A percentile compares a stretch with the other conserved stretches of the same genome.
Conservation (phyloP, 37 sponge, comb jelly and placozoan species). For the Ephydatia muelleri region DNA sequence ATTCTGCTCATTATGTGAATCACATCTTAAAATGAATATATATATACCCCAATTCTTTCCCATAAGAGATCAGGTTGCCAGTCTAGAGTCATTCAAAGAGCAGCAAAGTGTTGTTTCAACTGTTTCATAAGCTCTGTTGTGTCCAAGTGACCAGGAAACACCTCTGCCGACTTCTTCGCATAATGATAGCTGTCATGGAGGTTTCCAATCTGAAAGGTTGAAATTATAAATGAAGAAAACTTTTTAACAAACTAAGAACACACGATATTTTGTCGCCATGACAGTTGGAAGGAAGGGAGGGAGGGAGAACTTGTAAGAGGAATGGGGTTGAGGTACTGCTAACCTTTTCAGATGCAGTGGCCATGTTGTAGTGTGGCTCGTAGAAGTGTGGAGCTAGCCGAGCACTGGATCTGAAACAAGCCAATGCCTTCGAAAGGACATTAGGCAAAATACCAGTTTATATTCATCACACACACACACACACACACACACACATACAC, state of each 20-base stretch:
- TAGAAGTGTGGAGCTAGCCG: conserved; percentile 76
- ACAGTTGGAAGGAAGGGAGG: background rate
- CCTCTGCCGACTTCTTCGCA: conserved; percentile 73
- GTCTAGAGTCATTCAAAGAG: conserved; percentile 51
- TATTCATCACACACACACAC: no score
- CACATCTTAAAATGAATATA: background rate
- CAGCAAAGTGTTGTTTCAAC: conserved; percentile 86
- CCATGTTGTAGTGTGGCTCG: conserved; percentile 93
- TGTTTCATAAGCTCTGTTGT: conserved; percentile 84
- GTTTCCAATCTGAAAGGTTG: conserved; percentile 71
- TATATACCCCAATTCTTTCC: background rate
- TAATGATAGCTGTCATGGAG: conserved; percentile 85
- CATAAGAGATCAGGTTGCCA: background rate
- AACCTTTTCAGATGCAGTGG: conserved; percentile 78
- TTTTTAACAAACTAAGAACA: no score
- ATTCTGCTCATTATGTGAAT: background rate
- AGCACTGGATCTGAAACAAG: conserved; percentile 83
- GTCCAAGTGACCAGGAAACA: conserved; percentile 89
- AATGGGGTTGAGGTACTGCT: no score
- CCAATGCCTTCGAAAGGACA: conserved; percentile 67
- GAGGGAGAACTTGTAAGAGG: background rate
- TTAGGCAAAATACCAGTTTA: background rate
- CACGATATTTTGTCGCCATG: background rate
- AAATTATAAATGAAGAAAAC: background rate
- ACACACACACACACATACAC: no score